A percentile compares a stretch with the other conserved stretches of the same genome.
Evolutionary conservation across 2,113 vertebrate species (phyloP).

Genomic region (Aepyceros melampus): DNA sequence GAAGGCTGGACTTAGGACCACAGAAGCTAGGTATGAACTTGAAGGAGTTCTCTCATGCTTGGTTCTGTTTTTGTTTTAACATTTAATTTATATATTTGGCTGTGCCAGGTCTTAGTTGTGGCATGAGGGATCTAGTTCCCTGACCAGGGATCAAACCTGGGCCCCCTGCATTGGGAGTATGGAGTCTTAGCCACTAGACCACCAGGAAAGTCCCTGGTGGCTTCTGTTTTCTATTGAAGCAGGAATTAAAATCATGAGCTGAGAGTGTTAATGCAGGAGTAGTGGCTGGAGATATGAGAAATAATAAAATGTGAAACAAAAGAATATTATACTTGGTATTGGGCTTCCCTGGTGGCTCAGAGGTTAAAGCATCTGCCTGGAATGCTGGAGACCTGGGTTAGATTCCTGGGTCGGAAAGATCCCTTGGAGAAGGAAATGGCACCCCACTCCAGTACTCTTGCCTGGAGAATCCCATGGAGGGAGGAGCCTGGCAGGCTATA

Average conservation of each 20-base stretch:
- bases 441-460: too few relatives aligned
- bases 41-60: background rate
- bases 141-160: background rate
- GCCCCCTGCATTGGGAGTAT: background rate
- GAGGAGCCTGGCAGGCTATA: too few relatives aligned
- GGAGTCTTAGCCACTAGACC: background rate
- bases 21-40: background rate
- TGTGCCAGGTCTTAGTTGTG: background rate
- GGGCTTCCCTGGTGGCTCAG: too few relatives aligned
- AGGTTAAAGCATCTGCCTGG: too few relatives aligned
- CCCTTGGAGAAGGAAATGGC: too few relatives aligned
- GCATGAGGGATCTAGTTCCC: background rate
- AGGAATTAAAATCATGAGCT: background rate
- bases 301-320: background rate
- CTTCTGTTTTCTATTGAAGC: background rate
- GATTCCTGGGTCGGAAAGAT: too few relatives aligned
- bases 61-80: background rate
- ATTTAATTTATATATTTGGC: background rate
- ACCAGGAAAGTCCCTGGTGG: background rate
- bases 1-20: background rate
- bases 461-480: too few relatives aligned
- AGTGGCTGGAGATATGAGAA: background rate
- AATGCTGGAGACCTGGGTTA: too few relatives aligned
- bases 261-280: background rate
- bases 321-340: background rate